Base-by-base conservation (phyloP, 2,797 vertebrate species). In the Neosilurus mollespiculum region DNA sequence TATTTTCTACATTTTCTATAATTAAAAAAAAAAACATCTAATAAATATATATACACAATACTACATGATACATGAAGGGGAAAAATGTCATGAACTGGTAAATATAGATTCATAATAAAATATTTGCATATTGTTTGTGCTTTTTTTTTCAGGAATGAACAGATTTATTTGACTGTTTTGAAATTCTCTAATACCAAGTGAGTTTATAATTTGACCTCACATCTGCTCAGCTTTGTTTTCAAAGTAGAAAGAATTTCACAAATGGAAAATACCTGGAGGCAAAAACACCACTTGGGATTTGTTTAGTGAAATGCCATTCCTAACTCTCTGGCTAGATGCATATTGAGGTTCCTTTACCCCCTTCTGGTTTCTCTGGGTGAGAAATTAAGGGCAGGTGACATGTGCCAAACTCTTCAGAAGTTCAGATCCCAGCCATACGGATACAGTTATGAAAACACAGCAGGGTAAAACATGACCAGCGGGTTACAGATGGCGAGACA, bases 351-450 rank as follows among this genome's bases (percentile, higher is more conserved):
- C 83, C 89, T 89, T 20, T 2, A 6, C 62, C 62, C 81, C 81
- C 82, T 69, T 59, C 80, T 83, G 84, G 85, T 0, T 77, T 86
- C 88, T 85, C 67, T 82, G 88, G 82, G 90, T 83, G 84, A 92
- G 89, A 93, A 89, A 85, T 89, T 88, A 88, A 88, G 86, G 93
- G 91, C 92, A 90, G 87, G 81, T 89, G 87, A 88, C 90, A 89
- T 90, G 89, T 88, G 90, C 34, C 77, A 73, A 90, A 90, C 14
- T 59, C 24, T 56, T 84, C 18, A 83, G 81, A 87, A 90, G 90
- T 91, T 90, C 89, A 91, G 86, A 92, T 90, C 85, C 15, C 56
- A 11, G 84, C 76, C 93, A 93, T 92, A 90, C 93, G 94, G 92
- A 93, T 83, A 85, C 88, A 87, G 89, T 94, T 94, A 94, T 89